Evolutionary conservation across 2,888 invertebrate species (phyloP), one percentile per base, ranked within the genome.

Genomic region (Tridacna gigas): DNA sequence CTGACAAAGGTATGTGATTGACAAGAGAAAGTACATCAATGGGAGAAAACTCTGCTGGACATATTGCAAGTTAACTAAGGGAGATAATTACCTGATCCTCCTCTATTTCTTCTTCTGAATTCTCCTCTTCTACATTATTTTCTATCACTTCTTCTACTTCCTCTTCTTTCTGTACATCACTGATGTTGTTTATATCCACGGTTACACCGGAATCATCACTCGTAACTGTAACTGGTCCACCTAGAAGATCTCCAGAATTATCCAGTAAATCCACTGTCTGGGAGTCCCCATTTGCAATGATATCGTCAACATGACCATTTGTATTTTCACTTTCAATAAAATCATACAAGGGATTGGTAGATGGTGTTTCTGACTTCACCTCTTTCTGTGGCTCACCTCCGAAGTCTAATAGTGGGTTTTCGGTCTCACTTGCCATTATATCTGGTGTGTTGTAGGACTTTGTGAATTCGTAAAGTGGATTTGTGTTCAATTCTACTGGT

Each of bases 381-480:
- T 88, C 82, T 37, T 86, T 86, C 71, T 87, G 87, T 37, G 77
- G 66, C 45, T 86, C 85, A 67, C 61, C 73, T 47, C 87, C 60
- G 26, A 89, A 89, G 47, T 83, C 84, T 18, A 89, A 60, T 11
- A 82, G 84, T 75, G 86, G 84, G 26, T 75, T 75, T 67, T 73
- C 56, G 26, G 83, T 65, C 26, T 88, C 87, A 63, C 79, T 82
- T 15, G 80, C 77, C 86, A 86, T 87, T 37, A 83, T 86, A 73
- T 79, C 80, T 20, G 77, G 69, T 28, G 79, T 66, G 65, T 82
- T 77, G 69, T 75, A 60, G 22, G 88, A 85, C 61, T 86, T 88
- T 22, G 88, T 87, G 51, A 91, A 82, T 73, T 90, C 91, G 85
- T 90, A 90, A 45, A 91, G 79, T 37, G 91, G 91, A 75, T 91